phyloP scores from a whole-genome alignment of 2,113 vertebrate species.

The Zapornia atra region DNA sequence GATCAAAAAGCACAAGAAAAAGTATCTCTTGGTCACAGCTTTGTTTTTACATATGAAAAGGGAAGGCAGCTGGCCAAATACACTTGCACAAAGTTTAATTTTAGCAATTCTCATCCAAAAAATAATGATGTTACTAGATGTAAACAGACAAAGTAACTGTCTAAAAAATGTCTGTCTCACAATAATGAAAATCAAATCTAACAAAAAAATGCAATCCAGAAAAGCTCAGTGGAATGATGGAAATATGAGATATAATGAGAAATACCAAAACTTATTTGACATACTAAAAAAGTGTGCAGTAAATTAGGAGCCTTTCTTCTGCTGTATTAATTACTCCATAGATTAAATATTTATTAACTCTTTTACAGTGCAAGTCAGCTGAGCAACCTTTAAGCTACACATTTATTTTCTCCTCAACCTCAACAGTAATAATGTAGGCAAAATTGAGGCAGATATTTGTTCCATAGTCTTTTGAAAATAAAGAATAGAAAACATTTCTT shows the following conservation, averaged over 20 bases:
- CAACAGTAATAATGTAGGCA: background rate
- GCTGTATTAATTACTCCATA: background rate
- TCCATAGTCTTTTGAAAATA: background rate
- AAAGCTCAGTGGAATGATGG: background rate
- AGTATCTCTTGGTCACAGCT: background rate
- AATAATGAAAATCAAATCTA: conserved; percentile 1
- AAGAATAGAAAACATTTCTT: background rate
- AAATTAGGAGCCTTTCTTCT: background rate
- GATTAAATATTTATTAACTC: conserved; percentile 1
- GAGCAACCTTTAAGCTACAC: background rate
- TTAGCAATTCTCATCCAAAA: background rate
- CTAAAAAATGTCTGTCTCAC: background rate
- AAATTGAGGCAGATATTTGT: background rate
- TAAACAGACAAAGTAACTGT: background rate
- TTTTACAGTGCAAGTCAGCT: background rate
- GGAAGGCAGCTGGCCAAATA: background rate
- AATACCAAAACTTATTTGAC: background rate
- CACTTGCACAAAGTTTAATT: background rate
- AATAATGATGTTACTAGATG: background rate
- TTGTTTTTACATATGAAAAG: background rate
- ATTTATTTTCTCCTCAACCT: background rate
- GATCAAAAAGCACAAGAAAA: conserved; percentile 21
- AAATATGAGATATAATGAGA: background rate
- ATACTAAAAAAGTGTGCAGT: background rate
- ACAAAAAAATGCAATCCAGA: background rate